Base-by-base conservation (phyloP, 2,113 vertebrate species). In the Talpa occidentalis region DNA sequence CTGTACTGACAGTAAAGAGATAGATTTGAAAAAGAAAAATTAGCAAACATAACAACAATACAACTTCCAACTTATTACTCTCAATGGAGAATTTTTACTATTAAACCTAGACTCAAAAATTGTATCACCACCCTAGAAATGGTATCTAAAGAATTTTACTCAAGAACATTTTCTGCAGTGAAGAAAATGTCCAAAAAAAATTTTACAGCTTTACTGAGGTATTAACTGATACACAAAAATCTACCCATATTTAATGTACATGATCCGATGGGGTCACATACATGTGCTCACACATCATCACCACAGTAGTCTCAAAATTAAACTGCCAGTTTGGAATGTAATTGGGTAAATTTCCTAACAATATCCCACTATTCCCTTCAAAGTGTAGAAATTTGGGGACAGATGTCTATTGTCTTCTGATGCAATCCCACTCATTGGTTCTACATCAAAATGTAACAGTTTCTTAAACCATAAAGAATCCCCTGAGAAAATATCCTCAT, bases 251-350 rank as follows among this genome's bases (percentile, higher is more conserved):
- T 62, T 87, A 79, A 70, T 5, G 3, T 12, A 56, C 16, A 52
- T 21, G 52, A 32, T 52, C 79, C 60, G 17, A 78, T 87, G 28
- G 32, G 42, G 40, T 56, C 40, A 8, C 30, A 72, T n/a, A 87
- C 26, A 52, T 24, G 10, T 22, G 47, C 24, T 49, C 24, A 44
- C 1, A 35, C 66, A 44, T 10, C 32, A 77, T 56, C 30, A 32
- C 40, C 44, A 62, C 19, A 15, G 4, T 16, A 37, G 19, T 79
- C 37, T 82, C 73, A 77, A 56, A 88, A 82, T 37, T 73, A 90
- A 77, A 73, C n/a, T 73, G 30, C 47, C 87, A 81, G 10, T 74
- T 89, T 69, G 12, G 19, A 93, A 93, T 81, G n/a, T 28, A 74
- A 64, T 30, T n/a, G 10, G 49, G 40, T 73, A 86, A 44, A 7